A percentile compares a stretch with the other conserved stretches of the same genome.
These are phyloP conservation scores for Danio aesculapii DNA, from an alignment of 2,797 vertebrate species.

Conservation along the genomic window DNA sequence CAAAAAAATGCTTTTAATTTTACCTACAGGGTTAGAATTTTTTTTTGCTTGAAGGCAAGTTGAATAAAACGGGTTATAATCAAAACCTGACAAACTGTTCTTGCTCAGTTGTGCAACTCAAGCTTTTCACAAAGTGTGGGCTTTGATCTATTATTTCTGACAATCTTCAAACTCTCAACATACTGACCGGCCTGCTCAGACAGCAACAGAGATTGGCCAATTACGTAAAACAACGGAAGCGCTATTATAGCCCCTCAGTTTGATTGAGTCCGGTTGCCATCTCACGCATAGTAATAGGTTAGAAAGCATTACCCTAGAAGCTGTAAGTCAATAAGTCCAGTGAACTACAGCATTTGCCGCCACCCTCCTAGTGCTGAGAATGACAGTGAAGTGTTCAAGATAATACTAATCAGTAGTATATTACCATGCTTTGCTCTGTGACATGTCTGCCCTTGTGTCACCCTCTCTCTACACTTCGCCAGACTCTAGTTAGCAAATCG, in stretches of 20 bases:
- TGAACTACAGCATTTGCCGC: slow-evolving; percentile 29
- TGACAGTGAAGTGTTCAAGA: slow-evolving; percentile 29
- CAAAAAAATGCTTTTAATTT: too few relatives aligned
- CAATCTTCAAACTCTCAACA: slow-evolving; percentile 6
- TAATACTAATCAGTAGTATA: slow-evolving; percentile 43
- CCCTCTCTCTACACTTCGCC: slow-evolving; percentile 33
- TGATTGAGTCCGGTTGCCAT: slow-evolving; percentile 31
- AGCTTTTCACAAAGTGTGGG: background rate
- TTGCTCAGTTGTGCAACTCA: background rate
- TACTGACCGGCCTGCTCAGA: background rate
- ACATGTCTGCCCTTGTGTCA: slow-evolving; percentile 36
- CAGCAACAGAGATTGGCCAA: background rate
- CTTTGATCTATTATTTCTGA: slow-evolving; percentile 20
- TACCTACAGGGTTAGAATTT: too few relatives aligned
- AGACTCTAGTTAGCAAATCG: slow-evolving; percentile 33
- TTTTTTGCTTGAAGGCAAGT: too few relatives aligned
- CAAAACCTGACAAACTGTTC: background rate
- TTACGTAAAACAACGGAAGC: slow-evolving; percentile 20
- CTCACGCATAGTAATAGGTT: slow-evolving; percentile 10
- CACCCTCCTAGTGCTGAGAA: slow-evolving; percentile 26
- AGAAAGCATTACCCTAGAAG: slow-evolving; percentile 15
- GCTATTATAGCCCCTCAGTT: slow-evolving; percentile 16
- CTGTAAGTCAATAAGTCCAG: slow-evolving; percentile 41
- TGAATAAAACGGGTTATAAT: too few relatives aligned
- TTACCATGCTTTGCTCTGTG: slow-evolving; percentile 28